Evolutionary conservation across 1,140 invertebrate species (phyloP), one percentile per base, ranked within the genome.

Genomic region (Cotesia vestalis): DNA sequence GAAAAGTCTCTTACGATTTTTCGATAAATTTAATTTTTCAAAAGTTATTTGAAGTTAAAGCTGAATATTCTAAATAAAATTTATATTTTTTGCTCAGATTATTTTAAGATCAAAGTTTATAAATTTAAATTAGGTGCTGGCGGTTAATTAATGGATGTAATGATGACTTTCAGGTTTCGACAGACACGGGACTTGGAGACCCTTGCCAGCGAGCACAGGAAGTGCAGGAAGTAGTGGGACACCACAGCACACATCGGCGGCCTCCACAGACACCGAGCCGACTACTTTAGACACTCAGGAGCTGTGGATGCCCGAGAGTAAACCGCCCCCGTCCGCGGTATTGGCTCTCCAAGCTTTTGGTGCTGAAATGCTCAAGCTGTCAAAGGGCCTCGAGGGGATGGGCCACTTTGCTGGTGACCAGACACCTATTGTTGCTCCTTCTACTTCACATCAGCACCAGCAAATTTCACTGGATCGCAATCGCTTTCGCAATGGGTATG

Each of bases 281-380:
- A 93, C 93, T 52, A 93, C 92, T 0, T 85, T 94, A 72, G 93
- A 94, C 81, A 92, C 92, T 11, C 92, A 94, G 80, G 93, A 94
- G 76, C 88, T 94, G 3, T 94, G 93, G 93, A 86, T 94, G 51
- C 92, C 92, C 63, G 93, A 94, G 74, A 90, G 91, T 59, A 93
- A 94, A 77, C 92, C 92, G 9, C 91, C 92, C 66, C 92, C 92
- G 8, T 93, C 92, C 75, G 92, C 93, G 62, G 92, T 94, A 90
- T 92, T 92, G 11, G 93, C 93, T 40, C 86, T 95, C 74, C 93
- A 94, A 81, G 92, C 93, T 78, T 94, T 95, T 76, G 93, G 93
- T 17, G 92, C 92, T 3, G 93, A 95, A 86, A 94, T 95, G 92
- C 87, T 94, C 64, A 92, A 93, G 75, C 86, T 94, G 1, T 94